Percentiles rank a stretch among this genome's conserved stretches.
Evolutionary conservation across 1,140 invertebrate genomes (phyloP).

Genomic region (Calycopis cecrops): DNA sequence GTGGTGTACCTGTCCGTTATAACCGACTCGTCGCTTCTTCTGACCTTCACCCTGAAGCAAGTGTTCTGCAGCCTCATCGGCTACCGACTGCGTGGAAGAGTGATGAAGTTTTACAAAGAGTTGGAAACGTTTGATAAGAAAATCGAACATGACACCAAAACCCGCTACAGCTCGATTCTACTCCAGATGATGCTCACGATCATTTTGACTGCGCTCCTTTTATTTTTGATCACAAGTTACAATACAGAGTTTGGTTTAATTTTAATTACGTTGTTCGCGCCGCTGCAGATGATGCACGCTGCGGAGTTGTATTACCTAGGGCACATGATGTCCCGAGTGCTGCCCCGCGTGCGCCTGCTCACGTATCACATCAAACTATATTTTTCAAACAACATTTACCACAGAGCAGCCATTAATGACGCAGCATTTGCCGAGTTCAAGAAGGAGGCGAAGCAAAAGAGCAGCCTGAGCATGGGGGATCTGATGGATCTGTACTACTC

Average conservation of each 20-base stretch:
- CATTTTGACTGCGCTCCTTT: not conserved
- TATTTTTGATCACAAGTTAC: not conserved
- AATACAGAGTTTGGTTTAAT: not conserved
- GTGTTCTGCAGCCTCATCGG: not conserved
- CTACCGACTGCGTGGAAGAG: not conserved
- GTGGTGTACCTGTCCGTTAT: not conserved
- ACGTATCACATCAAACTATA: conserved; percentile 33
- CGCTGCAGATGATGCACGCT: conserved; percentile 23
- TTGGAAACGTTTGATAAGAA: not conserved
- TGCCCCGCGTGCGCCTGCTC: conserved; percentile 33
- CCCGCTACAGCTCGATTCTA: not conserved
- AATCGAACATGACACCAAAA: conserved; percentile 2
- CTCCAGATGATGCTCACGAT: not conserved
- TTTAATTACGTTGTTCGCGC: conserved; percentile 13
- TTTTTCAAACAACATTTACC: conserved; percentile 17
- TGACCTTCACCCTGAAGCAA: not conserved
- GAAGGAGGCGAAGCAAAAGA: conserved; percentile 8
- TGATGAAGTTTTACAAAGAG: conserved; percentile 12
- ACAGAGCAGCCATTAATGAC: conserved; percentile 2
- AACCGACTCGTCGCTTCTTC: not conserved
- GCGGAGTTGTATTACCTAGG: conserved; percentile 37
- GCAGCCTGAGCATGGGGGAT: conserved; percentile 34
- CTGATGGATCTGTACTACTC: conserved; percentile 48
- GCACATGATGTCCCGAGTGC: conserved; percentile 35
- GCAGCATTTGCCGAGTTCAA: conserved; percentile 2